These are phyloP conservation scores for Poicephalus gulielmi DNA, from an alignment of 2,113 vertebrate species.

Conservation along the genomic window DNA sequence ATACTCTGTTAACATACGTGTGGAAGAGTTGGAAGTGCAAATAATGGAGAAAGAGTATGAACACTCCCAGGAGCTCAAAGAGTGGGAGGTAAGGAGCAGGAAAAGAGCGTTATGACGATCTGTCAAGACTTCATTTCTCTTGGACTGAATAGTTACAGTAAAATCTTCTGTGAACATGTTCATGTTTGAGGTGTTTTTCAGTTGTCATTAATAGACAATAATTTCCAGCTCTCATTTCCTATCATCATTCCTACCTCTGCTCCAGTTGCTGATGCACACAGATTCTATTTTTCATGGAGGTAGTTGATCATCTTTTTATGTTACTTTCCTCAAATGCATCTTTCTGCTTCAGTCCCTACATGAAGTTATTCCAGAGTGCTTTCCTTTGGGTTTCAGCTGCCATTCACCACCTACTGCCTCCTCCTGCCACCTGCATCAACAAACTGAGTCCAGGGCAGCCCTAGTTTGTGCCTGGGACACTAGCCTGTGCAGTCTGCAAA, in stretches of 20 bases:
- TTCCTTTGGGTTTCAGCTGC: background rate
- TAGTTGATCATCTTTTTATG: background rate
- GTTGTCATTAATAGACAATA: background rate
- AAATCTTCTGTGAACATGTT: background rate
- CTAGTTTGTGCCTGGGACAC: background rate
- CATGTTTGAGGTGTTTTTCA: background rate
- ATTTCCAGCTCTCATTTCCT: background rate
- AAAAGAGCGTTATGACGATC: background rate
- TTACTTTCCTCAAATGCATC: background rate
- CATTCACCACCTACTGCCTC: background rate
- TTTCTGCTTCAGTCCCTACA: background rate
- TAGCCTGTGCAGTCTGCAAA: background rate
- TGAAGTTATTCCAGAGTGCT: background rate
- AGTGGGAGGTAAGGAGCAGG: constrained; percentile 81
- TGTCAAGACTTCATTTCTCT: background rate
- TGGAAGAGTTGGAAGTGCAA: constrained; percentile 86
- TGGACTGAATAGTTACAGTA: background rate
- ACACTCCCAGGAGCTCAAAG: constrained; percentile 73
- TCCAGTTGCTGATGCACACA: background rate
- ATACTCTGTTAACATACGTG: constrained; percentile 74
- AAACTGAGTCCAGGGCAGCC: background rate
- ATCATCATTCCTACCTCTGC: background rate
- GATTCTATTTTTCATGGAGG: background rate
- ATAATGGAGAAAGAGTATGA: constrained; percentile 73
- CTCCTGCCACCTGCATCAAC: background rate